These are phyloP conservation scores for Bungarus multicinctus DNA, from an alignment of 2,113 vertebrate species.

Conservation along the genomic window DNA sequence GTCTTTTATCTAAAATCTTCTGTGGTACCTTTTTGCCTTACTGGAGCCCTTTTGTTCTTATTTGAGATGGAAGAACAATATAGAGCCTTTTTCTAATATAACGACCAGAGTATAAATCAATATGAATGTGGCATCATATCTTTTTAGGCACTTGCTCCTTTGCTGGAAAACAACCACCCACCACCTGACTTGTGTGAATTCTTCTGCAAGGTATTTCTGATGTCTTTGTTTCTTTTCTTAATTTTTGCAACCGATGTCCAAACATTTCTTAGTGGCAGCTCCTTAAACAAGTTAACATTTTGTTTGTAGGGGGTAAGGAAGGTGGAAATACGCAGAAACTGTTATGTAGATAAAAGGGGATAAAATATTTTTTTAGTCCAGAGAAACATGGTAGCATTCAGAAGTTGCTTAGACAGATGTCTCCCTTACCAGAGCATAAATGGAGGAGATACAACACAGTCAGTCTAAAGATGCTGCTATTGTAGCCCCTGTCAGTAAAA, in stretches of 20 bases:
- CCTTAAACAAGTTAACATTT: background rate
- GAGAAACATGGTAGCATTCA: background rate
- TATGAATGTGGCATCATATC: constrained; percentile 27
- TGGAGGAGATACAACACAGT: background rate
- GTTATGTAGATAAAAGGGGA: background rate
- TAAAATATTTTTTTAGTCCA: background rate
- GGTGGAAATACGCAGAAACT: background rate
- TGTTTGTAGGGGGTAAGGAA: background rate
- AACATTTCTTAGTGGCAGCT: background rate
- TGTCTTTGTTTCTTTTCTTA: background rate
- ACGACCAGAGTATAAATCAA: background rate
- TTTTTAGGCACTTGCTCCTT: constrained; percentile 91
- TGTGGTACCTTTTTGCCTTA: background rate
- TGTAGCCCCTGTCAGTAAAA: background rate
- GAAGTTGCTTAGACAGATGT: background rate
- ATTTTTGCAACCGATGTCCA: background rate
- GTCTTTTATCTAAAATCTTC: background rate
- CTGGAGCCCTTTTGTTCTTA: background rate
- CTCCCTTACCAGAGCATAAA: background rate
- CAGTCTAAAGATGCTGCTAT: background rate
- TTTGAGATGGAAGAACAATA: background rate
- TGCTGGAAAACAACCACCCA: constrained; percentile 98
- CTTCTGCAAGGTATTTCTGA: constrained; percentile 92
- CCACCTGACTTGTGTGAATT: constrained; percentile 99
- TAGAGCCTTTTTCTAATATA: background rate